Conservation (phyloP, 2,888 invertebrate genomes). For the Drosophila recens region DNA sequence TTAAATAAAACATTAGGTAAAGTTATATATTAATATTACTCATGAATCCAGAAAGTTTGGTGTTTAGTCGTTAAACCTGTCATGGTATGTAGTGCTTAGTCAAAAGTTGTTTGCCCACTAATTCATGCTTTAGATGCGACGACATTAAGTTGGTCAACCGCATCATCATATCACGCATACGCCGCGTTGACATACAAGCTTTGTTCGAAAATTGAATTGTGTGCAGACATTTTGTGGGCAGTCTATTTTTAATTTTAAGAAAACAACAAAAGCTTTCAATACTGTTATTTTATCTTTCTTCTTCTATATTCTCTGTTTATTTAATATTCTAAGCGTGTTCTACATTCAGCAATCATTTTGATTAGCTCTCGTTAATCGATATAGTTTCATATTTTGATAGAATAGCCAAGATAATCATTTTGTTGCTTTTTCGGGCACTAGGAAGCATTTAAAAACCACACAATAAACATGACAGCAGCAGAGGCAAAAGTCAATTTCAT, state of each 20-base stretch:
- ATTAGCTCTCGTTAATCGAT: neutral
- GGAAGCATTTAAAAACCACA: slow-evolving; percentile 35
- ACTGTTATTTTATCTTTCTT: neutral
- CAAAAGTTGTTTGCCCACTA: neutral
- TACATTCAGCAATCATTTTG: neutral
- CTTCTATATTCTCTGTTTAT: neutral
- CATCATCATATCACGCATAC: slow-evolving; percentile 33
- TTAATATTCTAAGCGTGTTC: neutral
- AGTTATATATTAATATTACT: no score
- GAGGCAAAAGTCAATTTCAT: slow-evolving; percentile 62
- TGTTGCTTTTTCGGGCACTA: slow-evolving; percentile 8
- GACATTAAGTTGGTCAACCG: slow-evolving; percentile 2
- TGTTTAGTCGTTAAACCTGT: neutral
- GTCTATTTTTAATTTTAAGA: neutral
- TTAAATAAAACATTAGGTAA: neutral
- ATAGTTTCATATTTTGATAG: slow-evolving; percentile 7
- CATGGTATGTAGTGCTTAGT: neutral
- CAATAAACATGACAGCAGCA: slow-evolving; percentile 27
- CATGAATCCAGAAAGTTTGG: no score
- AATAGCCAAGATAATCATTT: slow-evolving; percentile 16
- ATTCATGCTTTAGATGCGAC: neutral
- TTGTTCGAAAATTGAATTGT: slow-evolving; percentile 16
- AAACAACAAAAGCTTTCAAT: neutral
- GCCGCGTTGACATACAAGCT: slow-evolving; percentile 14
- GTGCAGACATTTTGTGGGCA: no score